Evolutionary conservation across 2,888 invertebrate genomes (phyloP).

Genomic region (Ctena decussata): DNA sequence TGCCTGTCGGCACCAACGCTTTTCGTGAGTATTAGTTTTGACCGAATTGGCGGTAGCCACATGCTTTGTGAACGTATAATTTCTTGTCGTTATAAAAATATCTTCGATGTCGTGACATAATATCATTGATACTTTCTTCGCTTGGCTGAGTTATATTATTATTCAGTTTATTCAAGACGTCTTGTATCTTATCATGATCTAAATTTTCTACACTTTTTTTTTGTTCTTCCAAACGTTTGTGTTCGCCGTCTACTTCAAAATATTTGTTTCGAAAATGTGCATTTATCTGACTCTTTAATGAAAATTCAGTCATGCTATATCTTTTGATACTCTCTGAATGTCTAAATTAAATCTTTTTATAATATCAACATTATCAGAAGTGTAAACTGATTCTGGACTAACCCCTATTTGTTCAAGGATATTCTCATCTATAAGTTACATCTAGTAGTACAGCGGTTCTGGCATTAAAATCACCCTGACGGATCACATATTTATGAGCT

Average conservation of each 20-base stretch:
- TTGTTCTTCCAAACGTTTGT: not conserved
- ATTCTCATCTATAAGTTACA: not conserved
- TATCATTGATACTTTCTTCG: not conserved
- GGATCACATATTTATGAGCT: no score
- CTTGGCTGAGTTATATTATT: not conserved
- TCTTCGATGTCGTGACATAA: not conserved
- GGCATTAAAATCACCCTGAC: no score
- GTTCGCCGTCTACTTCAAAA: not conserved
- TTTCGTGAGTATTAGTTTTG: no score
- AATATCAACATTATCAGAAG: not conserved
- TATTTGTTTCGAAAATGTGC: not conserved
- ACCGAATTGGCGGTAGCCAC: no score
- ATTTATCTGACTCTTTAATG: not conserved
- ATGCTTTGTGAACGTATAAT: no score
- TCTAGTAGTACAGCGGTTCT: not conserved
- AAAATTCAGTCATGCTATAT: not conserved
- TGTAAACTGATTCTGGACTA: not conserved
- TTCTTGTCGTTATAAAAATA: no score
- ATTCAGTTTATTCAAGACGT: no score
- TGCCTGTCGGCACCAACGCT: no score
- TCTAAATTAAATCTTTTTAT: not conserved
- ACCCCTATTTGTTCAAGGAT: not conserved
- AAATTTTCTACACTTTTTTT: not conserved
- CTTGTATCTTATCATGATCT: not conserved
- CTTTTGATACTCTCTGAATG: not conserved